phyloP scores from a whole-genome alignment of 2,113 vertebrate genomes.

The Syngnathoides biaculeatus region DNA sequence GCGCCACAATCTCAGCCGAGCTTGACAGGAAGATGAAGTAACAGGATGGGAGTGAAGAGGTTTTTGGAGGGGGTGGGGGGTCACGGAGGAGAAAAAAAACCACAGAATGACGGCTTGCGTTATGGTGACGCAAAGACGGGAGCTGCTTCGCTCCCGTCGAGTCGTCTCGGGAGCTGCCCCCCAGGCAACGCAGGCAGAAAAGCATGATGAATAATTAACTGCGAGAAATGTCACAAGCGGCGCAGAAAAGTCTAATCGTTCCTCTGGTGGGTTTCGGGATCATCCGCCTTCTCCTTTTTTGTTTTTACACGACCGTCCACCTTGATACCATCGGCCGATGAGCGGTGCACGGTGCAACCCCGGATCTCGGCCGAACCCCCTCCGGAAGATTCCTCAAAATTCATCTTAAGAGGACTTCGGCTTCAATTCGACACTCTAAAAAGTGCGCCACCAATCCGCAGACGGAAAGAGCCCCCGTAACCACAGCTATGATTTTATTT shows the following conservation, averaged over 20 bases:
- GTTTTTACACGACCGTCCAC: background rate
- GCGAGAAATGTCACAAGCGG: slow-evolving; percentile 66
- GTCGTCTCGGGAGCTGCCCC: slow-evolving; percentile 58
- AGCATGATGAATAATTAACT: slow-evolving; percentile 75
- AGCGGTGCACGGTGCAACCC: too few relatives aligned
- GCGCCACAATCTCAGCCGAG: slow-evolving; percentile 14
- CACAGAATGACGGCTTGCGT: slow-evolving; percentile 42
- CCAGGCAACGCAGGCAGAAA: slow-evolving; percentile 63
- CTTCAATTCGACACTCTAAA: too few relatives aligned
- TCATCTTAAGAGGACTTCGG: too few relatives aligned
- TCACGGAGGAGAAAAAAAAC: slow-evolving; percentile 21
- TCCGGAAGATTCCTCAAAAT: too few relatives aligned
- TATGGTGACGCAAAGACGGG: slow-evolving; percentile 30
- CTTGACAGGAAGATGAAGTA: slow-evolving; percentile 37
- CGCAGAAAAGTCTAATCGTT: slow-evolving; percentile 65
- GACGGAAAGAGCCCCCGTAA: too few relatives aligned
- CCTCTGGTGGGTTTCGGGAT: slow-evolving; percentile 59
- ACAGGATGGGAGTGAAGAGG: slow-evolving; percentile 4
- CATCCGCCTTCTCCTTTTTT: background rate
- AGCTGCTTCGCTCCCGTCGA: slow-evolving; percentile 40
- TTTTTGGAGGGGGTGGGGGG: background rate
- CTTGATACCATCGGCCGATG: too few relatives aligned
- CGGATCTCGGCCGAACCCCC: too few relatives aligned
- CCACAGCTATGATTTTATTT: too few relatives aligned
- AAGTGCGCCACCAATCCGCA: too few relatives aligned